Percentiles rank a stretch among this genome's conserved stretches.
These are phyloP conservation scores for Drosophila burlai DNA, from an alignment of 1,140 invertebrate species.

Conservation along the genomic window DNA sequence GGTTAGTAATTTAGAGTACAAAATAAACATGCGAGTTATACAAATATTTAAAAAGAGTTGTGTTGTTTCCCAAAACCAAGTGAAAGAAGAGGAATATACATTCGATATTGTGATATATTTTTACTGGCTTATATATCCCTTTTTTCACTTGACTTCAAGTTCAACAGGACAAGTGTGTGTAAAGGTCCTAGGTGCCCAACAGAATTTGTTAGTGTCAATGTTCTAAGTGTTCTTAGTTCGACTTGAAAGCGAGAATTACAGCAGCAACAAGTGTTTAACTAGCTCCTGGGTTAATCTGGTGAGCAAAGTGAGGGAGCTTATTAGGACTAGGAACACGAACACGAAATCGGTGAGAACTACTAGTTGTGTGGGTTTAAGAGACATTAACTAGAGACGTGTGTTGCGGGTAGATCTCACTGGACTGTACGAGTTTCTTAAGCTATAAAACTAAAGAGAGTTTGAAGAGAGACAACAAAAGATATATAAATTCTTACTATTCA, in stretches of 20 bases:
- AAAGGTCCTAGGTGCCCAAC: slow-evolving; percentile 34
- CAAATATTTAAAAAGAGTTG: slow-evolving; percentile 9
- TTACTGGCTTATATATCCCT: too few relatives aligned
- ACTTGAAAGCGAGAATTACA: slow-evolving; percentile 58
- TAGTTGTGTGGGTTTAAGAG: slow-evolving; percentile 25
- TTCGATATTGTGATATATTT: background rate
- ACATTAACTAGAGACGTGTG: slow-evolving; percentile 19
- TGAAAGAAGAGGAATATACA: background rate
- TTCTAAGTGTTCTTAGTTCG: background rate
- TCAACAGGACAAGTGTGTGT: slow-evolving; percentile 18
- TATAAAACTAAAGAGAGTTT: slow-evolving; percentile 72
- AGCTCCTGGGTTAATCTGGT: slow-evolving; percentile 22
- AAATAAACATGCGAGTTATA: slow-evolving; percentile 68
- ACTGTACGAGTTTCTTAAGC: slow-evolving; percentile 16
- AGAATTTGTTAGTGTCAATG: slow-evolving; percentile 5
- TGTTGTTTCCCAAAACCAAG: slow-evolving; percentile 7
- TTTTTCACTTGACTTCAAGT: background rate
- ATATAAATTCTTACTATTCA: slow-evolving; percentile 85
- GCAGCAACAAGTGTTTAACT: slow-evolving; percentile 21
- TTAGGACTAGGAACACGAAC: slow-evolving; percentile 11
- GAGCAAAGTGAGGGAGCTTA: slow-evolving; percentile 15
- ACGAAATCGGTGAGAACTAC: slow-evolving; percentile 57
- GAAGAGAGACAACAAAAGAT: slow-evolving; percentile 79
- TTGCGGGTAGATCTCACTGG: slow-evolving; percentile 13
- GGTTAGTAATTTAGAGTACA: slow-evolving; percentile 58